Evolutionary conservation across 2,113 vertebrate genomes (phyloP).

Genomic region (Heteronetta atricapilla): DNA sequence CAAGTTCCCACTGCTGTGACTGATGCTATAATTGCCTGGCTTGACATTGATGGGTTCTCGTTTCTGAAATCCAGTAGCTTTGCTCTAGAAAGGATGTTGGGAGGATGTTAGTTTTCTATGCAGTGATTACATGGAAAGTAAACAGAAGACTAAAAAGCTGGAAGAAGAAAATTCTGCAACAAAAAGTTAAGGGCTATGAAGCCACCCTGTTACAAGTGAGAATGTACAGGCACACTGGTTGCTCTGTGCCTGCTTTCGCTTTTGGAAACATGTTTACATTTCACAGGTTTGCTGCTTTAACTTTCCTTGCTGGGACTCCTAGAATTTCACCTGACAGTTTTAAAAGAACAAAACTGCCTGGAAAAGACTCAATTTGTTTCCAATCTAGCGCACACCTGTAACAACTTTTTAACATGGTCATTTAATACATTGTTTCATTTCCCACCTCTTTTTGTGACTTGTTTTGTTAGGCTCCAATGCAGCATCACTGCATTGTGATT

Average conservation of each 20-base stretch:
- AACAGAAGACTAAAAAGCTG: background rate
- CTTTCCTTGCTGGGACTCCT: background rate
- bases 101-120: background rate
- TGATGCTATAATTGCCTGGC: slow-evolving; percentile 28
- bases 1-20: slow-evolving; percentile 14
- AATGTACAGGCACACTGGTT: background rate
- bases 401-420: background rate
- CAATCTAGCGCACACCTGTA: background rate
- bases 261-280: background rate
- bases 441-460: background rate
- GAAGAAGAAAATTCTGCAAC: slow-evolving; percentile 10
- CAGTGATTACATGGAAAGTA: background rate
- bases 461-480: background rate
- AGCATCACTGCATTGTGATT: slow-evolving; percentile 16
- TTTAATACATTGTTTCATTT: slow-evolving; percentile 3
- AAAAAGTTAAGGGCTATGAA: background rate
- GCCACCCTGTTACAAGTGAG: background rate
- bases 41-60: slow-evolving; percentile 59
- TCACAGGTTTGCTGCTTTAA: background rate
- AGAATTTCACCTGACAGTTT: background rate
- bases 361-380: slow-evolving; percentile 20
- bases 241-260: background rate
- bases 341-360: background rate
- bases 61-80: slow-evolving; percentile 44
- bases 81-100: slow-evolving; percentile 41